Percentiles rank a stretch among this genome's conserved stretches.
Conservation (phyloP, 2,888 invertebrate species). For the Oscheius sp. region DNA sequence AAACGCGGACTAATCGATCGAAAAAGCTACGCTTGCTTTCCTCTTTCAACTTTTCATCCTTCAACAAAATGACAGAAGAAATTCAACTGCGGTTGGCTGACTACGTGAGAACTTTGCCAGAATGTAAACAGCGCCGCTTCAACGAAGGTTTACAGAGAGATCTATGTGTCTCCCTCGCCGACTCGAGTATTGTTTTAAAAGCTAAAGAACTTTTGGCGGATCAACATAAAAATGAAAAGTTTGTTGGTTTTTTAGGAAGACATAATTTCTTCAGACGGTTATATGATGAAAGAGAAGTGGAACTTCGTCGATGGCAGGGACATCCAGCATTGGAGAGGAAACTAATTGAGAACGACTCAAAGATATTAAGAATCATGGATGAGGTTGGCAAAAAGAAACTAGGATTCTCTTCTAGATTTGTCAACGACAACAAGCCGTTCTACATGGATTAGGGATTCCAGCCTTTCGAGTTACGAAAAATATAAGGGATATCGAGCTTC, state of each 20-base stretch:
- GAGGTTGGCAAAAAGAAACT: background rate
- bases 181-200: conserved; percentile 8
- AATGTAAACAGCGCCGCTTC: conserved; percentile 33
- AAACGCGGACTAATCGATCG: conserved; percentile 2
- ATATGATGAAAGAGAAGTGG: conserved; percentile 20
- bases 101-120: conserved; percentile 23
- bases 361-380: conserved; percentile 16
- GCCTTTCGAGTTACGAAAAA: conserved; percentile 34
- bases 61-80: conserved; percentile 2
- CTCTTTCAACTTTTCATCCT: background rate
- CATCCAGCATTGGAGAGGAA: conserved; percentile 33
- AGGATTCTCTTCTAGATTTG: conserved; percentile 25
- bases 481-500: conserved; percentile 34
- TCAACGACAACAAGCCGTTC: conserved; percentile 28
- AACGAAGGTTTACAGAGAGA: conserved; percentile 32
- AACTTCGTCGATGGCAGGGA: conserved; percentile 22
- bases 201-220: conserved; percentile 24
- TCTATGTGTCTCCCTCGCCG: conserved; percentile 25
- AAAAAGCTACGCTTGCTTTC: background rate
- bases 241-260: background rate
- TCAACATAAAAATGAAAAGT: conserved; percentile 37
- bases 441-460: conserved; percentile 26
- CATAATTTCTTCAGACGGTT: conserved; percentile 21
- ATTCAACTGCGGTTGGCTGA: background rate
- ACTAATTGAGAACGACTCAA: conserved; percentile 27